Evolutionary conservation across 2,888 invertebrate species (phyloP), one percentile per base, ranked within the genome.

Genomic region (Drosophila meridiana): DNA sequence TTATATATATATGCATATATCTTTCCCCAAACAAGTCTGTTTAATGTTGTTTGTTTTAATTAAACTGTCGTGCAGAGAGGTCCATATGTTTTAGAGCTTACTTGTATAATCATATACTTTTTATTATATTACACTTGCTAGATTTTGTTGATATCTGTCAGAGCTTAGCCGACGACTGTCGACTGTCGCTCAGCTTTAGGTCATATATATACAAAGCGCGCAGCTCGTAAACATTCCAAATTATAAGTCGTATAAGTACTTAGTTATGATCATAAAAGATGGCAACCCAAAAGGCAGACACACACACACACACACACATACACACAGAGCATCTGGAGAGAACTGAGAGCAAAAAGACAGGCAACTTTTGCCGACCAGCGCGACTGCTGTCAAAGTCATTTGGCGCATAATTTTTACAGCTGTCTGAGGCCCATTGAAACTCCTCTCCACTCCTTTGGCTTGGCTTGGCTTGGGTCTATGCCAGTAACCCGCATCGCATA

Each of bases 311-410:
- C 6, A 52, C 9, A 50, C 32, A 30, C 11, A 20, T 20, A 30
- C 28, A 28, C 14, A 20, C 30, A 30, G 13, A 45, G 6, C 47
- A 45, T 45, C 26, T 26, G 42, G 42, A 61, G 61, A 43, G 64
- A 50, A 50, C 42, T 42, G 3, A 8, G 32, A 50, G 30, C 30
- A 50, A 45, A 28, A 64, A 74, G 67, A 67, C 63, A 63, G 42
- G 50, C 32, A 76, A 76, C 53, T 76, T 79, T 69, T 57, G 59
- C 62, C 66, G 65, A 61, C 69, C 82, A 52, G 69, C 58, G 78
- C 76, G 75, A 84, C 84, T 87, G 87, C 87, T 89, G 89, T 89
- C 83, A 86, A 87, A 88, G 87, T 86, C 89, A 87, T 84, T 84
- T 84, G 84, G 78, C 83, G 83, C 89, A 89, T 86, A 78, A 83